Percentiles rank a stretch among this genome's conserved stretches.
phyloP scores from a whole-genome alignment of 1,140 invertebrate genomes.

The Wasmannia auropunctata region DNA sequence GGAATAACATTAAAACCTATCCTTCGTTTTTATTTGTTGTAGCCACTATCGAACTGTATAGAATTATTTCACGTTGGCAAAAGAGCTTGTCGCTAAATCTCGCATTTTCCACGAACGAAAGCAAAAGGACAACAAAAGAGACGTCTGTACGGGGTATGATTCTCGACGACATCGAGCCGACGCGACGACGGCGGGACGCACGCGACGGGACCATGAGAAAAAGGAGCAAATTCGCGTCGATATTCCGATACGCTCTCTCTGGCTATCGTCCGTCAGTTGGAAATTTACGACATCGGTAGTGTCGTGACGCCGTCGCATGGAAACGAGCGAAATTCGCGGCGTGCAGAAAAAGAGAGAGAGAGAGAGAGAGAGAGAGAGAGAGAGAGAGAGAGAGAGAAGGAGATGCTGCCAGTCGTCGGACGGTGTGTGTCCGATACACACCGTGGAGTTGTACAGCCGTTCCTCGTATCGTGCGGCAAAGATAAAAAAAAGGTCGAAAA shows the following conservation, averaged over 20 bases:
- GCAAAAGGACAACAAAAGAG: neutral
- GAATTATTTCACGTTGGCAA: neutral
- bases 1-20: neutral
- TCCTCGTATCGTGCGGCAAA: constrained; percentile 50
- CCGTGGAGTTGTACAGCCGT: constrained; percentile 24
- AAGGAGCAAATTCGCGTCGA: constrained; percentile 49
- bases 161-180: constrained; percentile 20
- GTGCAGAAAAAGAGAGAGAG: no score
- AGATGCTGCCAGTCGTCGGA: constrained; percentile 36
- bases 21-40: neutral
- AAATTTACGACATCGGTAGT: constrained; percentile 40
- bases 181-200: no score
- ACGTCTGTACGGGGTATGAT: constrained; percentile 16
- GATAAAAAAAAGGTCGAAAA: constrained; percentile 53
- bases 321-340: constrained; percentile 32
- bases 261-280: constrained; percentile 49
- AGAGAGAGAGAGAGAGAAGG: no score
- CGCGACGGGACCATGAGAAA: neutral
- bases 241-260: constrained; percentile 53
- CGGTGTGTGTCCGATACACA: constrained; percentile 33
- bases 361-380: no score
- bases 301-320: constrained; percentile 48
- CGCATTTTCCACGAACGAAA: neutral
- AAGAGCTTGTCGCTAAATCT: neutral
- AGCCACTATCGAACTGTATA: neutral